Percentiles rank a stretch among this genome's conserved stretches.
Evolutionary conservation across 2,888 invertebrate genomes (phyloP).

Genomic region (Dynastes tityus): DNA sequence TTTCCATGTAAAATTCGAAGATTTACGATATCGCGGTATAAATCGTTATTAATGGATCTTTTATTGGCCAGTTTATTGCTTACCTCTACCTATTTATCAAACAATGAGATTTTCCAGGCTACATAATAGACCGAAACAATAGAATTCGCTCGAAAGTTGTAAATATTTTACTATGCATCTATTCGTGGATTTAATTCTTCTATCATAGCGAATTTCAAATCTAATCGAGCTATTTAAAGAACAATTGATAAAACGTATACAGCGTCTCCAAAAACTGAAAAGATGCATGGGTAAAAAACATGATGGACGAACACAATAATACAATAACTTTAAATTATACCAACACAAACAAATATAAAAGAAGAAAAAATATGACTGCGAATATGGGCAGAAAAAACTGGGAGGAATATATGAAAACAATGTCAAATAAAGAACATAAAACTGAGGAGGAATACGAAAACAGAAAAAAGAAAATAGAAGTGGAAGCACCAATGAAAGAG

Average conservation of each 20-base stretch:
- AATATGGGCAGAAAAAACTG: no score
- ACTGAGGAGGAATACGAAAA: no score
- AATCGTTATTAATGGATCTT: slow-evolving; percentile 38
- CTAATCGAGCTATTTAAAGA: not conserved
- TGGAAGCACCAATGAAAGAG: no score
- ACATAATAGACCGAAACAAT: slow-evolving; percentile 6
- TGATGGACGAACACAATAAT: no score
- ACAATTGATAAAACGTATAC: not conserved
- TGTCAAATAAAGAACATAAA: no score
- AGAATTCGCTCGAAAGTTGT: slow-evolving; percentile 1
- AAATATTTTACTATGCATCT: slow-evolving; percentile 30
- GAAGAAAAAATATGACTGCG: no score
- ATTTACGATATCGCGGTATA: slow-evolving; percentile 36
- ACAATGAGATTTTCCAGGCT: slow-evolving; percentile 42
- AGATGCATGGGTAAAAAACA: no score
- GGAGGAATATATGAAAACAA: no score
- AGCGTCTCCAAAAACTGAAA: no score
- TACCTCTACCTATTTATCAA: slow-evolving; percentile 41
- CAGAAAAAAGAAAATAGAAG: no score
- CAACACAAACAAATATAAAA: no score
- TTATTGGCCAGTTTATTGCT: slow-evolving; percentile 36
- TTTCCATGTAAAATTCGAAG: slow-evolving; percentile 35
- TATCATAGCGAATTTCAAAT: not conserved
- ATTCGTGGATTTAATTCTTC: slow-evolving; percentile 5
- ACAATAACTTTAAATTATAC: no score